A percentile compares a stretch with the other conserved stretches of the same genome.
Evolutionary conservation across 1,140 invertebrate species (phyloP).

Genomic region (Pentalonia nigronervosa): DNA sequence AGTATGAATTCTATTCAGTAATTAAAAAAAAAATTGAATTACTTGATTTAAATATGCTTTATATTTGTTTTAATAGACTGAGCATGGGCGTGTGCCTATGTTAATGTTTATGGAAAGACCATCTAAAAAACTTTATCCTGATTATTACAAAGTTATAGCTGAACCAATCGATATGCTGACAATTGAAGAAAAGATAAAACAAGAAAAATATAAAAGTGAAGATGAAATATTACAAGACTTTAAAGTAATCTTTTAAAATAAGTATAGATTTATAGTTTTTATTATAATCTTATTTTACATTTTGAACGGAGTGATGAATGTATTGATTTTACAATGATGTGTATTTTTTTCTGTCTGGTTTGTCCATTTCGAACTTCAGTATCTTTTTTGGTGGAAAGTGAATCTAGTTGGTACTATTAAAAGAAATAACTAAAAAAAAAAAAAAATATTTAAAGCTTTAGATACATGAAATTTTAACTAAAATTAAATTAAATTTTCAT

Average conservation of each 20-base stretch:
- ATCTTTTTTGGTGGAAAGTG: no score
- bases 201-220: constrained; percentile 72
- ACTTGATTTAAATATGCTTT: constrained; percentile 35
- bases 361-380: no score
- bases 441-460: no score
- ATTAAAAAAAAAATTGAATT: constrained; percentile 56
- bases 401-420: no score
- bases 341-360: no score
- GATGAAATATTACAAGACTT: constrained; percentile 75
- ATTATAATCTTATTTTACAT: neutral
- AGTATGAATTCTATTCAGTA: constrained; percentile 64
- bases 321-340: no score
- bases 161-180: constrained; percentile 95
- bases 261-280: neutral
- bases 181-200: constrained; percentile 90
- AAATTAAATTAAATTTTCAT: no score
- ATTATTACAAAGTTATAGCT: constrained; percentile 93
- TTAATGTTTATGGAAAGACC: constrained; percentile 96
- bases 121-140: constrained; percentile 92
- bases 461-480: no score
- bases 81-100: constrained; percentile 85
- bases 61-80: constrained; percentile 67
- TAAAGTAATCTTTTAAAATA: constrained; percentile 65
- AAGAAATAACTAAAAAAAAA: no score
- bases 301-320: no score